Percentiles rank a stretch among this genome's conserved stretches.
Evolutionary conservation across 2,888 invertebrate species (phyloP).

Genomic region (Drosophila melanosoma): DNA sequence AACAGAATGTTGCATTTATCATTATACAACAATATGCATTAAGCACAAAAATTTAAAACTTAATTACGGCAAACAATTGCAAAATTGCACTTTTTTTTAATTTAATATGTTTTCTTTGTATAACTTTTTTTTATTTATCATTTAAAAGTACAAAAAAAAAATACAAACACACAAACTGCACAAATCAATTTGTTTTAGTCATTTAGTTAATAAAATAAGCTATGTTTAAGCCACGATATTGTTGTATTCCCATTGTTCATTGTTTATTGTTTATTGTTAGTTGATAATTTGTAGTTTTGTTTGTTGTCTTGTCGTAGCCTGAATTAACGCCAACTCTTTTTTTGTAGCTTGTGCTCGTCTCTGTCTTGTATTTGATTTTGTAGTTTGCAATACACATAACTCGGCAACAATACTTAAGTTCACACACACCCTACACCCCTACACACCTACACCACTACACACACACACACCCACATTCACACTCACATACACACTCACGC

Average conservation of each 20-base stretch:
- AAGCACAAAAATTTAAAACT: not conserved
- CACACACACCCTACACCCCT: constrained; percentile 9
- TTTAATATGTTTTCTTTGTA: constrained; percentile 14
- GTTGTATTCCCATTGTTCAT: constrained; percentile 39
- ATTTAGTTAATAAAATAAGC: constrained; percentile 39
- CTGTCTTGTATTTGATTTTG: constrained; percentile 34
- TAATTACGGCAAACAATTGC: constrained; percentile 5
- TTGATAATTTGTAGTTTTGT: constrained; percentile 54
- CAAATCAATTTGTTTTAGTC: constrained; percentile 40
- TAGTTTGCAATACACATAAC: constrained; percentile 22
- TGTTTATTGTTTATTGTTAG: constrained; percentile 36
- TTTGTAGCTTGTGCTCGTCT: constrained; percentile 39
- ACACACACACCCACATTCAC: constrained; percentile 7
- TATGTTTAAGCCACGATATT: constrained; percentile 45
- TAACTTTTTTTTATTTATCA: constrained; percentile 1
- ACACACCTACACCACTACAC: constrained; percentile 11
- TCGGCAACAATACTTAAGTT: constrained; percentile 8
- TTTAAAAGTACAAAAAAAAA: constrained; percentile 1
- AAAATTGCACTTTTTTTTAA: constrained; percentile 9
- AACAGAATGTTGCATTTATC: constrained; percentile 6
- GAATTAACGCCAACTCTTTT: constrained; percentile 43
- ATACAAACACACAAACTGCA: constrained; percentile 37
- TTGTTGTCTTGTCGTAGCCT: constrained; percentile 63
- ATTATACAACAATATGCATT: constrained; percentile 14
- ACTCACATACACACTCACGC: constrained; percentile 10